Percentiles rank a stretch among this genome's conserved stretches.
phyloP scores from a whole-genome alignment of 2,888 invertebrate genomes.

The Elmis aenea region DNA sequence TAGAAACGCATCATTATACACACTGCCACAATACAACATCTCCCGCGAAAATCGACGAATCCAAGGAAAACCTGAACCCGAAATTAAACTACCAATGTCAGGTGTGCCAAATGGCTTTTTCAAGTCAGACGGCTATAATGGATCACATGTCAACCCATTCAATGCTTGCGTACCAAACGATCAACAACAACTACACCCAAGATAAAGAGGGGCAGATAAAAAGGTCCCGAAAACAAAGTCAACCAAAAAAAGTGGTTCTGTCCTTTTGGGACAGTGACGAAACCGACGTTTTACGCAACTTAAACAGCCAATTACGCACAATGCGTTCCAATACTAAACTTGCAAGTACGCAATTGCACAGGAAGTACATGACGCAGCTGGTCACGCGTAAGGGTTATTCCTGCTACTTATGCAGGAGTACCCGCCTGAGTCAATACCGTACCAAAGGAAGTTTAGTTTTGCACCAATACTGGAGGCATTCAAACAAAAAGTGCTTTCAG shows the following conservation, averaged over 20 bases:
- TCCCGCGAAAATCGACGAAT: conserved; percentile 47
- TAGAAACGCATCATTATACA: conserved; percentile 48
- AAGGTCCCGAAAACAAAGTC: conserved; percentile 49
- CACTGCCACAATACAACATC: conserved; percentile 48
- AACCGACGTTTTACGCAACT: conserved; percentile 34
- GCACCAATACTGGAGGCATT: conserved; percentile 52
- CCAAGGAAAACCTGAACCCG: conserved; percentile 45
- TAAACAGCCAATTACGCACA: conserved; percentile 36
- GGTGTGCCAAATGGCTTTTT: conserved; percentile 46
- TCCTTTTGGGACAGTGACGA: conserved; percentile 41
- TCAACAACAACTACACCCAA: conserved; percentile 32
- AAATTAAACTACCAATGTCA: conserved; percentile 46
- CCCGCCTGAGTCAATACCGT: conserved; percentile 45
- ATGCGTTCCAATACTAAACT: conserved; percentile 29
- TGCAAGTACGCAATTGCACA: conserved; percentile 34
- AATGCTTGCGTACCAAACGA: conserved; percentile 37
- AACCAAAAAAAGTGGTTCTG: conserved; percentile 48
- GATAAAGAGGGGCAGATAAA: conserved; percentile 32
- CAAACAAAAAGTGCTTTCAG: conserved; percentile 38
- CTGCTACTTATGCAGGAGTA: conserved; percentile 41
- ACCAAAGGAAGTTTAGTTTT: conserved; percentile 47
- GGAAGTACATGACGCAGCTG: conserved; percentile 43
- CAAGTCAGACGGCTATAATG: conserved; percentile 47
- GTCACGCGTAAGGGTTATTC: conserved; percentile 40
- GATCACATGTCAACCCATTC: conserved; percentile 49